Conservation (phyloP, 2,888 invertebrate genomes). For the Zootermopsis nevadensis region DNA sequence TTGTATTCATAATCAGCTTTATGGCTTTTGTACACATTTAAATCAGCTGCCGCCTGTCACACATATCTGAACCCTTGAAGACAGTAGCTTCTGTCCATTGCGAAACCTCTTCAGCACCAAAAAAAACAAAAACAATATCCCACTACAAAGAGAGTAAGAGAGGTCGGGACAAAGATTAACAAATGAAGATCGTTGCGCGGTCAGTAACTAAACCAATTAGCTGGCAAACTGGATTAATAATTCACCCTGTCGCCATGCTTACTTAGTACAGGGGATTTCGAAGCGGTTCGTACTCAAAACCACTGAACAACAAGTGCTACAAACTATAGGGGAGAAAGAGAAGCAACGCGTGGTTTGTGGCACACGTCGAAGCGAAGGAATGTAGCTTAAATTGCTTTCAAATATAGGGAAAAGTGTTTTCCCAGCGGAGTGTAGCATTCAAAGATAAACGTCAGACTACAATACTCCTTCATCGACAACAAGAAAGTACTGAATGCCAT, state of each 20-base stretch:
- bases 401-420: slow-evolving; percentile 22
- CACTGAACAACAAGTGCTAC: not conserved
- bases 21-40: too few species aligned
- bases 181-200: slow-evolving; percentile 4
- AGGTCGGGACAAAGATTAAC: not conserved
- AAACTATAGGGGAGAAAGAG: not conserved
- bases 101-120: not conserved
- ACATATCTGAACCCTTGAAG: not conserved
- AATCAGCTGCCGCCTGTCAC: too few species aligned
- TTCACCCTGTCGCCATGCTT: not conserved
- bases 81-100: not conserved
- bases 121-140: not conserved
- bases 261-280: not conserved
- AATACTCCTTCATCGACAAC: too few species aligned
- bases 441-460: not conserved
- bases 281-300: not conserved
- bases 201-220: slow-evolving; percentile 17
- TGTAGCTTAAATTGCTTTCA: slow-evolving; percentile 29
- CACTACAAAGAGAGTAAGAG: not conserved
- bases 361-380: slow-evolving; percentile 9
- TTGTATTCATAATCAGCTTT: too few species aligned
- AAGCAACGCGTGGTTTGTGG: slow-evolving; percentile 8
- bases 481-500: too few species aligned
- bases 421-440: not conserved
- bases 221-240: slow-evolving; percentile 29